A percentile compares a stretch with the other conserved stretches of the same genome.
Conservation (phyloP, 2,888 invertebrate genomes). For the Andrena minutula region DNA sequence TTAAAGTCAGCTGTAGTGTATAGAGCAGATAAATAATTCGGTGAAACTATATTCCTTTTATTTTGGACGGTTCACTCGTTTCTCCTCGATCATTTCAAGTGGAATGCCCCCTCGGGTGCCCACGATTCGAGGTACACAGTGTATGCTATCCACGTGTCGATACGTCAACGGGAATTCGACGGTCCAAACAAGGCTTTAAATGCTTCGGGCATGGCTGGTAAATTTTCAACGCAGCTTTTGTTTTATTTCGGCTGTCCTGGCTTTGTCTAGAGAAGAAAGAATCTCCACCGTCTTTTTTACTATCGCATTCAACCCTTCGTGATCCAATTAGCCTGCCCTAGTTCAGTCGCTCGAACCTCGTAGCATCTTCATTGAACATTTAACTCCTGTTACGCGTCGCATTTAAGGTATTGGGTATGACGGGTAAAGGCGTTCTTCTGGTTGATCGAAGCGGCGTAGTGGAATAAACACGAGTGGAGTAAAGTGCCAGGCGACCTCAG, state of each 20-base stretch:
- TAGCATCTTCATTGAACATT: too few relatives aligned
- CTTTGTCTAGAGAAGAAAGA: not conserved
- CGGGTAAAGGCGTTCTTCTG: not conserved
- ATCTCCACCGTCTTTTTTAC: too few relatives aligned
- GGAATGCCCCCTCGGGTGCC: not conserved
- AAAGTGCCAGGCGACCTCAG: not conserved
- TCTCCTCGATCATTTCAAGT: not conserved
- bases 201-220: not conserved
- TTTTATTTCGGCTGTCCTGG: not conserved
- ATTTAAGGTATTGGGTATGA: not conserved
- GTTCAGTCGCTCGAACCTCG: not conserved
- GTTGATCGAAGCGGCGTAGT: not conserved
- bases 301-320: not conserved
- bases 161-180: slow-evolving; percentile 22
- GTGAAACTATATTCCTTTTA: not conserved
- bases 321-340: not conserved
- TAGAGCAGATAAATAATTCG: not conserved
- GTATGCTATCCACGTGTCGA: slow-evolving; percentile 36
- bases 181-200: slow-evolving; percentile 24
- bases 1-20: not conserved
- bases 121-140: not conserved
- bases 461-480: not conserved
- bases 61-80: not conserved
- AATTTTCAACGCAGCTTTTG: not conserved
- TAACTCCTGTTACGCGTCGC: not conserved